These are phyloP conservation scores for Ylistrum balloti DNA, from an alignment of 1,140 invertebrate genomes.

Conservation along the genomic window DNA sequence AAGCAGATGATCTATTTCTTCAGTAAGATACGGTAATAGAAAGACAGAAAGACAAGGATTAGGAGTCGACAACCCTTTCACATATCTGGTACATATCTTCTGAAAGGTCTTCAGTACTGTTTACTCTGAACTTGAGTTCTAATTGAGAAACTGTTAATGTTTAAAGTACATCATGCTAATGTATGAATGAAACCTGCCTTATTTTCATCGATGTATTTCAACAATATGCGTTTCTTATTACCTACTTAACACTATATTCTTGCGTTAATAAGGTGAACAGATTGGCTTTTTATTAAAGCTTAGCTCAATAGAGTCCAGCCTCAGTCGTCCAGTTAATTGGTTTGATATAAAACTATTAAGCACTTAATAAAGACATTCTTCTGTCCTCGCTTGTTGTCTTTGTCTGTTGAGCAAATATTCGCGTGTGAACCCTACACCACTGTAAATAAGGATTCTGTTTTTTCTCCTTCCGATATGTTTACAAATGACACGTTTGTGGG, in stretches of 20 bases:
- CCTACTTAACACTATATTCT: neutral
- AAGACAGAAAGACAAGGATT: neutral
- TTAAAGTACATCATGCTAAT: neutral
- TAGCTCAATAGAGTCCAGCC: neutral
- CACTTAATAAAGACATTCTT: neutral
- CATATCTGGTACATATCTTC: neutral
- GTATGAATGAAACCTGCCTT: neutral
- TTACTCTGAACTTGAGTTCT: neutral
- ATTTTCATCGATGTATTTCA: neutral
- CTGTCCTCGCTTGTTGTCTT: neutral
- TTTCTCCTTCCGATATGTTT: conserved; percentile 28
- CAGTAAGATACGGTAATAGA: neutral
- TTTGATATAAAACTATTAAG: conserved; percentile 17
- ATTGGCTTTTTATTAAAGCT: neutral
- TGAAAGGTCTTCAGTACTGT: neutral
- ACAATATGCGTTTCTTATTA: neutral
- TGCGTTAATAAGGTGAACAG: neutral
- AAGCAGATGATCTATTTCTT: too few species aligned
- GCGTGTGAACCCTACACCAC: conserved; percentile 36
- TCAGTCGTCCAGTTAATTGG: neutral
- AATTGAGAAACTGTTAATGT: neutral
- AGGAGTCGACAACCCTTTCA: neutral
- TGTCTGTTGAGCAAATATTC: neutral
- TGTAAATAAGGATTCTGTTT: neutral
- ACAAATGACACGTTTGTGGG: conserved; percentile 32